phyloP scores from a whole-genome alignment of 1,140 invertebrate genomes.

The Drosophila navojoa region DNA sequence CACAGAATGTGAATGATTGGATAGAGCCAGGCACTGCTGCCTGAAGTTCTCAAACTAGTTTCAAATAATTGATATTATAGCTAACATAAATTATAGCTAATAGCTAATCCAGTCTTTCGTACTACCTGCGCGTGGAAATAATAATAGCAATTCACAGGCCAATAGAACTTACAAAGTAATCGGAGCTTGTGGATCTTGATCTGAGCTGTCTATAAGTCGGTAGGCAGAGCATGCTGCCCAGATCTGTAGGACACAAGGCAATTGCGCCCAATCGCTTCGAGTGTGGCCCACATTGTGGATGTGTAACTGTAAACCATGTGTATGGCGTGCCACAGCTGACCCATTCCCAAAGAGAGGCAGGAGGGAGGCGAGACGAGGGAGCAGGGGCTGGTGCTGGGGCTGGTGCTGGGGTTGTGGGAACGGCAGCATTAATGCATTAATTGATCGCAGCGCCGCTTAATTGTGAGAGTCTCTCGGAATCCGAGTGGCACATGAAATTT shows the following conservation, averaged over 20 bases:
- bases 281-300: conserved; percentile 15
- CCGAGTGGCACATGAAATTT: conserved; percentile 29
- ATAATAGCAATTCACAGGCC: too few species aligned
- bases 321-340: neutral
- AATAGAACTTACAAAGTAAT: too few species aligned
- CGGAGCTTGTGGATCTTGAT: neutral
- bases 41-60: too few species aligned
- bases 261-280: conserved; percentile 26
- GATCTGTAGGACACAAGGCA: conserved; percentile 16
- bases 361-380: too few species aligned
- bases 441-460: conserved; percentile 56
- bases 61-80: too few species aligned
- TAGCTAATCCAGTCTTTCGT: too few species aligned
- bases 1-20: too few species aligned
- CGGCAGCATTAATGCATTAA: conserved; percentile 55
- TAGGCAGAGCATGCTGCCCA: conserved; percentile 13
- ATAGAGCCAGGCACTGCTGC: too few species aligned
- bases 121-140: too few species aligned
- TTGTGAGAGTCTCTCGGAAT: conserved; percentile 22
- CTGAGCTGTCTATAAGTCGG: conserved; percentile 7
- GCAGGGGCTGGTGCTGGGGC: too few species aligned
- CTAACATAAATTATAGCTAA: too few species aligned
- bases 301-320: conserved; percentile 19
- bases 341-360: too few species aligned
- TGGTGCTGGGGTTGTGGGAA: neutral